phyloP scores from a whole-genome alignment of 2,113 vertebrate species.

The Labeo catla region DNA sequence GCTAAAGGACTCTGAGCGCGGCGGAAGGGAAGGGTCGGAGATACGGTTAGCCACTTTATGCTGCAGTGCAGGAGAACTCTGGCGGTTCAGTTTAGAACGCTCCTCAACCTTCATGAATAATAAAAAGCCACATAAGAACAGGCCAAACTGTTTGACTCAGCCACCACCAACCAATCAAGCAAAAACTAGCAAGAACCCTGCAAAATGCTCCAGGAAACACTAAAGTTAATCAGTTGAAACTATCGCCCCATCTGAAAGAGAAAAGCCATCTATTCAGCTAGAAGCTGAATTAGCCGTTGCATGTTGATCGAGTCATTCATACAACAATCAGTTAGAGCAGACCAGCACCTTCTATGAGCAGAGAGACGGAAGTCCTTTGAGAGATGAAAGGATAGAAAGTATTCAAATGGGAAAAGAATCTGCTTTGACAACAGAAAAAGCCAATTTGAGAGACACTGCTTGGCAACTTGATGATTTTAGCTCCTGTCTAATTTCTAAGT shows the following conservation, averaged over 20 bases:
- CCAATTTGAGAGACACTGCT: neutral
- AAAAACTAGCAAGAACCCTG: neutral
- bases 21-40: constrained; percentile 92
- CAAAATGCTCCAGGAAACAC: neutral
- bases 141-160: constrained; percentile 51
- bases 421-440: constrained; percentile 10
- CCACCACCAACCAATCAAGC: constrained; percentile 50
- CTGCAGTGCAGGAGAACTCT: constrained; percentile 93
- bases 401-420: constrained; percentile 5
- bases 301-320: constrained; percentile 58
- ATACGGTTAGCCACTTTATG: constrained; percentile 94
- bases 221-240: constrained; percentile 9
- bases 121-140: constrained; percentile 54
- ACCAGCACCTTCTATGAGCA: constrained; percentile 53
- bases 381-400: neutral
- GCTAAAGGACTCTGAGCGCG: constrained; percentile 95
- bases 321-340: constrained; percentile 55
- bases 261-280: constrained; percentile 33
- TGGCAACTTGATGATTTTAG: neutral
- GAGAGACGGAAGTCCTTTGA: constrained; percentile 1
- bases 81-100: constrained; percentile 92
- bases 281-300: constrained; percentile 35
- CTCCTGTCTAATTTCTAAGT: neutral
- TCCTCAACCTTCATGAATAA: constrained; percentile 88
- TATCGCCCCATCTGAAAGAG: constrained; percentile 13